These are phyloP conservation scores for Apotomis capreana DNA, from an alignment of 2,888 invertebrate genomes.

Conservation along the genomic window DNA sequence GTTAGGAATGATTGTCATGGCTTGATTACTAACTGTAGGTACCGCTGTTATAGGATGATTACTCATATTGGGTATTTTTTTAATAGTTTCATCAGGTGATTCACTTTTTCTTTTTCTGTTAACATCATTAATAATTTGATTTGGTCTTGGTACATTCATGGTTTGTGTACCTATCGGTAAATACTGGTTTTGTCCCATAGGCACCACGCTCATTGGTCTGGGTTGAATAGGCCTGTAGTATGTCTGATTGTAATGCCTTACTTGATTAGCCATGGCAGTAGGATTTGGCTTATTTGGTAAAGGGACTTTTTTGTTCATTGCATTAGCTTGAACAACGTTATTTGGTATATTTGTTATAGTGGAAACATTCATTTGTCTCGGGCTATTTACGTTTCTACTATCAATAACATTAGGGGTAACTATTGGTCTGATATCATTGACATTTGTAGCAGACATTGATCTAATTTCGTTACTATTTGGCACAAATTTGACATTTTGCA, in stretches of 20 bases:
- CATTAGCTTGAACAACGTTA: slow-evolving; percentile 30
- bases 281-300: slow-evolving; percentile 45
- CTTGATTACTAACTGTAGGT: slow-evolving; percentile 4
- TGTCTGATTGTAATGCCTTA: slow-evolving; percentile 52
- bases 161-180: slow-evolving; percentile 9
- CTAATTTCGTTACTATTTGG: slow-evolving; percentile 16
- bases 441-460: slow-evolving; percentile 1
- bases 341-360: slow-evolving; percentile 13
- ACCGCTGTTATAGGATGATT: slow-evolving; percentile 40
- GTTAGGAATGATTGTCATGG: neutral
- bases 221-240: slow-evolving; percentile 67
- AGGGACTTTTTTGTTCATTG: slow-evolving; percentile 30
- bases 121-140: slow-evolving; percentile 10
- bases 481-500: slow-evolving; percentile 30
- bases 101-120: slow-evolving; percentile 70
- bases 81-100: slow-evolving; percentile 67
- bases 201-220: slow-evolving; percentile 49
- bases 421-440: slow-evolving; percentile 15
- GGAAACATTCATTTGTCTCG: slow-evolving; percentile 11
- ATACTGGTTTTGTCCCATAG: slow-evolving; percentile 31
- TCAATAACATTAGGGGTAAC: slow-evolving; percentile 7
- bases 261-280: slow-evolving; percentile 47
- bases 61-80: slow-evolving; percentile 52
- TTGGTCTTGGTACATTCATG: slow-evolving; percentile 6
- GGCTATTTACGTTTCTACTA: slow-evolving; percentile 9